Percentiles rank a stretch among this genome's conserved stretches.
phyloP scores from a whole-genome alignment of 2,797 vertebrate species.

The Rhynchonycteris naso region DNA sequence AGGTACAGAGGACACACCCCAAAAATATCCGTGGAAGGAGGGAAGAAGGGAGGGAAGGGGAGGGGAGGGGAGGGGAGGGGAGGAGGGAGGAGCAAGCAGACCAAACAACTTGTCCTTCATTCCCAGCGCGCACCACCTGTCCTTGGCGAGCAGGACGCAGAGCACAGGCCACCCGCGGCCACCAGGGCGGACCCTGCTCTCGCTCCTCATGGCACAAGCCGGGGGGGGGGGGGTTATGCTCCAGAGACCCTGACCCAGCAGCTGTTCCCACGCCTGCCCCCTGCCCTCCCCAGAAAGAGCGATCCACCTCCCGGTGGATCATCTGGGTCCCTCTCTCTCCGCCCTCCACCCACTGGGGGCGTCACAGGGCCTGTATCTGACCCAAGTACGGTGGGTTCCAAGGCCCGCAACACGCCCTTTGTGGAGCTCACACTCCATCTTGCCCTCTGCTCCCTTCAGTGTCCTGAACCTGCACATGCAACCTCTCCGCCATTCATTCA shows the following conservation, averaged over 20 bases:
- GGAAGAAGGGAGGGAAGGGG: too few species aligned
- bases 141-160: background rate
- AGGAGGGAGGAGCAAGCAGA: background rate
- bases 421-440: background rate
- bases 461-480: background rate
- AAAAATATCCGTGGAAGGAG: fast-evolving
- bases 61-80: too few species aligned
- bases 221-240: background rate
- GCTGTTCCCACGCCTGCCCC: too few species aligned
- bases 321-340: background rate
- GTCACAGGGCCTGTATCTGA: background rate
- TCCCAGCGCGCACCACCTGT: background rate
- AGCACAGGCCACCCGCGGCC: background rate
- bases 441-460: too few species aligned
- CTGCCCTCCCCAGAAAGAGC: background rate
- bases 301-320: fast-evolving
- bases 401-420: background rate
- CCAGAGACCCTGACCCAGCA: fast-evolving
- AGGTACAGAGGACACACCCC: background rate
- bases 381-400: background rate
- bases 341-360: too few species aligned
- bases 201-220: background rate
- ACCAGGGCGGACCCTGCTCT: background rate
- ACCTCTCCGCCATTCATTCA: background rate
- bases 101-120: too few species aligned